Conservation (phyloP, 2,888 invertebrate species). For the Tetranychus truncatus region DNA sequence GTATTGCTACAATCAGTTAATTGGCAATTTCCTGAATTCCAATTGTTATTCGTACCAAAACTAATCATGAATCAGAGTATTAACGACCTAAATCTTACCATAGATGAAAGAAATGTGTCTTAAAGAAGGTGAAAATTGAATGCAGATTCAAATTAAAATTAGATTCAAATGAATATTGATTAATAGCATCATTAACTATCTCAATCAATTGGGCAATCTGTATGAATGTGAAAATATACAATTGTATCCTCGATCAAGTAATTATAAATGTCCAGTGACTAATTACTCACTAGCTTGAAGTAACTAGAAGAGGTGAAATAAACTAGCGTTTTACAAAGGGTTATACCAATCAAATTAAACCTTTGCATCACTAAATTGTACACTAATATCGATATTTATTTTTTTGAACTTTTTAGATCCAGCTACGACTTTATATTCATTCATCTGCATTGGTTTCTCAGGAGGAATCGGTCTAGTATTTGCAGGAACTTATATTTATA, state of each 20-base stretch:
- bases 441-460: neutral
- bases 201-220: too few relatives aligned
- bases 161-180: too few relatives aligned
- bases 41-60: neutral
- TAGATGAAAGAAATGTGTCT: neutral
- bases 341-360: too few relatives aligned
- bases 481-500: neutral
- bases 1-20: conserved; percentile 11
- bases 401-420: neutral
- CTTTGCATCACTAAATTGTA: too few relatives aligned
- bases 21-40: neutral
- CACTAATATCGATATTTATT: neutral
- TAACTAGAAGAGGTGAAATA: too few relatives aligned
- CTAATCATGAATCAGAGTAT: neutral
- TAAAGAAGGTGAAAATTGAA: neutral
- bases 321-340: too few relatives aligned
- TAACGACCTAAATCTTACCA: neutral
- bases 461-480: conserved; percentile 1
- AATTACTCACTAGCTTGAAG: too few relatives aligned
- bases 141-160: neutral
- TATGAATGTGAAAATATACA: too few relatives aligned
- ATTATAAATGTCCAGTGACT: too few relatives aligned
- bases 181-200: too few relatives aligned
- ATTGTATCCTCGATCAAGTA: too few relatives aligned
- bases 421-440: neutral